Base-by-base conservation (phyloP, 2,888 invertebrate species). In the Morpho helenor region DNA sequence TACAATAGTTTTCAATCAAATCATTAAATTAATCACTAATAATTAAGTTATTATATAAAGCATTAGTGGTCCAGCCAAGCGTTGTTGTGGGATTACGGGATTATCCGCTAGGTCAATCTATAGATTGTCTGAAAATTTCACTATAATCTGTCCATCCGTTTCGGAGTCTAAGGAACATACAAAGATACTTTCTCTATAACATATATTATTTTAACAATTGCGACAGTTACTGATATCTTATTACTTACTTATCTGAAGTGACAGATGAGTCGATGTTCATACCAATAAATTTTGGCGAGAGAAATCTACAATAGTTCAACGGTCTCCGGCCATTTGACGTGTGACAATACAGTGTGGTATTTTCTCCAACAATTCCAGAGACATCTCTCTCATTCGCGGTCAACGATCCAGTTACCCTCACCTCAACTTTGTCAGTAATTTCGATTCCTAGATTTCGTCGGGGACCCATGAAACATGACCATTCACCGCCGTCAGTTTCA, bases 381-480 rank as follows among this genome's bases (percentile, higher is more conserved):
- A 87, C 63, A 49, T 79, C 70, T 52, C 67, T 69, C 7, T 75
- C 66, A 55, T 76, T 71, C 1, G 89, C 87, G 2, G 89, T 86
- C 7, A 91, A 56, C 2, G 87, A 78, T 5, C 91, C 91, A 0
- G 89, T 84, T 2, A 92, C 85, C 60, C 87, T 72, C 1, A 92
- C 83, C 8, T 69, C 57, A 1, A 91, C 68, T 16, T 62, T 50
- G 8, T 85, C 80, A 0, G 75, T 80, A 1, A 79, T 7, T 72
- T 91, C 92, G 1, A 86, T 47, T 1, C 87, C 87, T 6, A 79
- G 57, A 41, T 71, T 67, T 7, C 76, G 68, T 10, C 70, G 70
- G 0, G 81, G 80, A 0, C 91, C 92, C 87, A 91, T 90, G 60
- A 91, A 88, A 58, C 92, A 92, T 2, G 75, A 78, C 92, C 92